These are phyloP conservation scores for Hippocampus kuda DNA, from an alignment of 2,797 vertebrate genomes.

Conservation along the genomic window DNA sequence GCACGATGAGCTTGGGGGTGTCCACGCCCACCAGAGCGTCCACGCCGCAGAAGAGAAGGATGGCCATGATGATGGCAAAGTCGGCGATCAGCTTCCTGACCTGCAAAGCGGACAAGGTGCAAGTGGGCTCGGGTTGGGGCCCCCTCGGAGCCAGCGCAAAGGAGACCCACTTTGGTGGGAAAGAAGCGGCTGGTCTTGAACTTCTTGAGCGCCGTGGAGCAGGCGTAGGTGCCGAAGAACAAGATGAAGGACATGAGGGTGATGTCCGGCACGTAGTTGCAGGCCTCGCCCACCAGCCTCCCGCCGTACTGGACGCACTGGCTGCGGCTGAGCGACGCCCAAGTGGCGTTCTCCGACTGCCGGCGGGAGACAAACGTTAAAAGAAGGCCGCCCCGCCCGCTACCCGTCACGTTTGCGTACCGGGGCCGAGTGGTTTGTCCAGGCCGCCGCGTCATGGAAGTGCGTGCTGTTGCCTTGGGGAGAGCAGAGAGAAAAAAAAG, in stretches of 20 bases:
- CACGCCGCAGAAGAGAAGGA: constrained; percentile 89
- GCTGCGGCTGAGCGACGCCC: constrained; percentile 70
- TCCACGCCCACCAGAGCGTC: constrained; percentile 91
- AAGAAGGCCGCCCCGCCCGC: not conserved
- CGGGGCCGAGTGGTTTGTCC: constrained; percentile 57
- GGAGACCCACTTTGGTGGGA: constrained; percentile 80
- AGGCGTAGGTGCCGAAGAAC: constrained; percentile 92
- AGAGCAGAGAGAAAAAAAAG: constrained; percentile 23
- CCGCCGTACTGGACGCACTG: constrained; percentile 77
- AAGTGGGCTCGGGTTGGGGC: accelerated
- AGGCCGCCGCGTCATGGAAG: constrained; percentile 23
- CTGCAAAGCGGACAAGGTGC: constrained; percentile 46
- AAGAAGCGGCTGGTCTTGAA: constrained; percentile 98
- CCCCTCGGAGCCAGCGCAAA: not conserved
- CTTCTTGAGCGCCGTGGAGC: constrained; percentile 92
- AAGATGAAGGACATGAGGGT: constrained; percentile 95
- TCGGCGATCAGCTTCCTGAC: constrained; percentile 96
- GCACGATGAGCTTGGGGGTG: constrained; percentile 95
- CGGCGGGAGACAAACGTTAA: not conserved
- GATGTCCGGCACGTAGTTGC: constrained; percentile 85
- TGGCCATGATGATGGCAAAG: constrained; percentile 94
- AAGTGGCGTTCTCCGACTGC: constrained; percentile 71
- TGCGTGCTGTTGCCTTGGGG: constrained; percentile 57
- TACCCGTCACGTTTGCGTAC: constrained; percentile 30
- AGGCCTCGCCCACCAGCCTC: constrained; percentile 70